Evolutionary conservation across 2,888 invertebrate species (phyloP).

Genomic region (Dione vanillae): DNA sequence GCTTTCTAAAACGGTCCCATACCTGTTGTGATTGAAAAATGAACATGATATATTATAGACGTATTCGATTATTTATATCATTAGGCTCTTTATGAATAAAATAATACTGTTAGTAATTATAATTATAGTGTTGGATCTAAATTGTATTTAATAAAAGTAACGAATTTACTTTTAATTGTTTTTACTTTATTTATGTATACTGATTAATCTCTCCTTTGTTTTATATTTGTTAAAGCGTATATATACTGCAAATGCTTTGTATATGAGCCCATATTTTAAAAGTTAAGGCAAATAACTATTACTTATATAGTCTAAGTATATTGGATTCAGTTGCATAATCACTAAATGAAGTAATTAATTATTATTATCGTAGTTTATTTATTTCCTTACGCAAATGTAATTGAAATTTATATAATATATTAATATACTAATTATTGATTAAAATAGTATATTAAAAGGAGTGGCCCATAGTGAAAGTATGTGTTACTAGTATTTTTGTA

Average conservation of each 20-base stretch:
- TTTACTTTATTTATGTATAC: too few species aligned
- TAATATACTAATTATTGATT: background rate
- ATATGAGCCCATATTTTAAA: too few species aligned
- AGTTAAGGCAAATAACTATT: too few species aligned
- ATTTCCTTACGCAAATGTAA: background rate
- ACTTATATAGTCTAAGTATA: too few species aligned
- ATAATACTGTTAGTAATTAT: constrained; percentile 11
- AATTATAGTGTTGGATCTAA: too few species aligned
- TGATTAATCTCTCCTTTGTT: too few species aligned
- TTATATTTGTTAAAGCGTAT: too few species aligned
- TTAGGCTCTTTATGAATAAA: constrained; percentile 12
- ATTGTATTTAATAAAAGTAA: too few species aligned
- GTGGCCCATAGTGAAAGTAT: background rate
- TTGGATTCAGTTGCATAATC: too few species aligned
- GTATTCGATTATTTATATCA: constrained; percentile 12
- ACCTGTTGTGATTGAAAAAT: background rate
- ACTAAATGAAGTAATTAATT: background rate
- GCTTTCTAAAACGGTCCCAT: constrained; percentile 25
- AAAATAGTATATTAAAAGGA: background rate
- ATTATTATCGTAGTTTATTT: background rate
- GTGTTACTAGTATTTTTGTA: background rate
- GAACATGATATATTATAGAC: constrained; percentile 8
- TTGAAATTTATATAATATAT: too few species aligned
- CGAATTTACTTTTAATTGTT: too few species aligned
- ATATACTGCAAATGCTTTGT: too few species aligned